Conservation (phyloP, 1,140 invertebrate genomes). For the Drosophila saltans region DNA sequence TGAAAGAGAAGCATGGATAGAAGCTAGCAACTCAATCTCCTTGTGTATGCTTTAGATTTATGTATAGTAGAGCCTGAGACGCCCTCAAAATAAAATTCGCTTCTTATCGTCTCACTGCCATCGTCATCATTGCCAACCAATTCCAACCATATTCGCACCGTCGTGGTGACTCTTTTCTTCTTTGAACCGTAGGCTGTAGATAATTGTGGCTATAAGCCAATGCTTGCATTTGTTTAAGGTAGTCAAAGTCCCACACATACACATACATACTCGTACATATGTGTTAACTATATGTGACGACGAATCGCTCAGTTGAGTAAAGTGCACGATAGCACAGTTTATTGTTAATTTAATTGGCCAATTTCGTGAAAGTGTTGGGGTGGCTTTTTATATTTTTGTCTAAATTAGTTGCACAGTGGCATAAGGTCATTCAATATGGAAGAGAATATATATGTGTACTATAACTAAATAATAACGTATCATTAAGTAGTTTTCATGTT, state of each 20-base stretch:
- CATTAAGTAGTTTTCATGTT: too few species aligned
- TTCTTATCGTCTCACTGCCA: slow-evolving; percentile 64
- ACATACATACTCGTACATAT: slow-evolving; percentile 12
- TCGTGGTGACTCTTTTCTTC: slow-evolving; percentile 67
- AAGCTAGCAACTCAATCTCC: slow-evolving; percentile 37
- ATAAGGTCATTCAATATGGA: neutral
- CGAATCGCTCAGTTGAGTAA: neutral
- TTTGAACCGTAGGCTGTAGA: slow-evolving; percentile 68
- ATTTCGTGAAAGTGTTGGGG: slow-evolving; percentile 73
- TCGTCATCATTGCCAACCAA: slow-evolving; percentile 52
- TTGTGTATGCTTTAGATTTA: slow-evolving; percentile 54
- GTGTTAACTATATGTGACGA: neutral
- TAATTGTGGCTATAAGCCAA: slow-evolving; percentile 60
- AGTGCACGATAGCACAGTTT: slow-evolving; percentile 47
- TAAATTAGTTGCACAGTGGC: slow-evolving; percentile 47
- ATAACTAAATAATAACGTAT: too few species aligned
- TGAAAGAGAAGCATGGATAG: slow-evolving; percentile 64
- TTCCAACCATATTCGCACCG: slow-evolving; percentile 16
- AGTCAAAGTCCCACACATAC: slow-evolving; percentile 18
- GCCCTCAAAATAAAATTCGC: slow-evolving; percentile 69
- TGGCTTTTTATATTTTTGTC: slow-evolving; percentile 41
- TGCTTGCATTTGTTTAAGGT: slow-evolving; percentile 49
- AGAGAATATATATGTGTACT: neutral
- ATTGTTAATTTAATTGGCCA: slow-evolving; percentile 80
- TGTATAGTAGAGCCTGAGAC: slow-evolving; percentile 65